These are phyloP conservation scores for Platerodrilus igneus DNA, from an alignment of 2,888 invertebrate genomes.

Conservation along the genomic window DNA sequence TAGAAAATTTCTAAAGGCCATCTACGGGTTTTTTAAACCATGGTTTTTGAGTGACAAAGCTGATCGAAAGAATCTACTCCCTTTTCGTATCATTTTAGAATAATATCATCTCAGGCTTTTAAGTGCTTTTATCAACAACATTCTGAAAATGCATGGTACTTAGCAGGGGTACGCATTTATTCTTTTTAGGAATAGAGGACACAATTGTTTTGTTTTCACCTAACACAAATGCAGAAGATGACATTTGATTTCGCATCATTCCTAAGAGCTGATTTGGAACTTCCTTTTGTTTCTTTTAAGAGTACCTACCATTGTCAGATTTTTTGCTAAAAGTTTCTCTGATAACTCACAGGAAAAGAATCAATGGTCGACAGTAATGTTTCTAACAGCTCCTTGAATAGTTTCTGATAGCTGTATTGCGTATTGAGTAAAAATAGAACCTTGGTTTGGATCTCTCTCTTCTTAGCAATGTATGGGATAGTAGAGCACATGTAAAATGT, in stretches of 20 bases:
- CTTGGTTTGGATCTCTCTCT: neutral
- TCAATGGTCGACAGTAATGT: no score
- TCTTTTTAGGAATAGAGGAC: no score
- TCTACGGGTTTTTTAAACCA: neutral
- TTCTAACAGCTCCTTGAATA: neutral
- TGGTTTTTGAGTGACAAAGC: neutral
- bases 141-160: neutral
- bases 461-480: neutral
- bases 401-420: no score
- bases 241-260: neutral
- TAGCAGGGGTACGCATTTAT: neutral
- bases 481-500: neutral
- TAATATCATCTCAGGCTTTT: no score
- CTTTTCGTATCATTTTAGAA: no score
- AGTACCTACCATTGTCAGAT: neutral
- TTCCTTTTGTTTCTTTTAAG: neutral
- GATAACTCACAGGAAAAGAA: neutral
- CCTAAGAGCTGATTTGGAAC: neutral
- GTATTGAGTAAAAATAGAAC: constrained; percentile 2
- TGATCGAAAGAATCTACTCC: neutral
- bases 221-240: neutral
- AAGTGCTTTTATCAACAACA: neutral
- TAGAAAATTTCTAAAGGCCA: no score
- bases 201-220: no score
- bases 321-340: constrained; percentile 3